These are phyloP conservation scores for Gymnorhina tibicen DNA, from an alignment of 2,113 vertebrate genomes.

Conservation along the genomic window DNA sequence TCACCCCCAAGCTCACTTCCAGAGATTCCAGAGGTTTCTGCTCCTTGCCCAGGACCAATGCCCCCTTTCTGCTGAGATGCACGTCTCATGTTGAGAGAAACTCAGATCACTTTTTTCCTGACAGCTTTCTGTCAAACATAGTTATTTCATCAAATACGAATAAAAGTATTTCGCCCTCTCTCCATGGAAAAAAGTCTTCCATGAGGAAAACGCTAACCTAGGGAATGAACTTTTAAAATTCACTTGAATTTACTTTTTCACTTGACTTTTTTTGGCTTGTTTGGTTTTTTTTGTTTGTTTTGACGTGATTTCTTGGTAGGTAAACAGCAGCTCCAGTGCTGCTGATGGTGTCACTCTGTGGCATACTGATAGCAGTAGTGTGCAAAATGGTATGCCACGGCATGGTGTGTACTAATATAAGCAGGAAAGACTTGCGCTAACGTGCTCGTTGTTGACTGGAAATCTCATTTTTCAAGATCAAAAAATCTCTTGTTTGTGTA, in stretches of 20 bases:
- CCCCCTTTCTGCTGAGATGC: not conserved
- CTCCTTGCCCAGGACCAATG: not conserved
- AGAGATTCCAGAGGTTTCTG: not conserved
- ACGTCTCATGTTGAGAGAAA: not conserved
- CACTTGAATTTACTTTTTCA: not conserved
- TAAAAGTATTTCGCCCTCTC: not conserved
- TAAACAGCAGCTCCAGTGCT: not conserved
- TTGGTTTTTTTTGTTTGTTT: not conserved
- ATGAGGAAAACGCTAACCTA: not conserved
- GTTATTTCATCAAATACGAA: not conserved
- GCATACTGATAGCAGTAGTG: not conserved
- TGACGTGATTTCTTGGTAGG: not conserved
- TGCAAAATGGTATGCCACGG: not conserved
- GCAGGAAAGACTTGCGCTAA: not conserved
- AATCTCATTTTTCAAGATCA: not conserved
- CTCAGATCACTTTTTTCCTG: not conserved
- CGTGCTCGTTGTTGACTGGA: not conserved
- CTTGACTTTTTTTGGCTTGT: not conserved
- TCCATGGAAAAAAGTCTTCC: not conserved
- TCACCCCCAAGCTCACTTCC: not conserved
- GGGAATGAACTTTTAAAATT: not conserved
- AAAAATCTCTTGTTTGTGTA: not conserved
- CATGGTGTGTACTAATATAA: not conserved
- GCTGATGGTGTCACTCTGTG: fast-evolving
- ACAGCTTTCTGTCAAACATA: not conserved